Conservation (phyloP, 2,888 invertebrate genomes). For the Lepidochitona cinerea region DNA sequence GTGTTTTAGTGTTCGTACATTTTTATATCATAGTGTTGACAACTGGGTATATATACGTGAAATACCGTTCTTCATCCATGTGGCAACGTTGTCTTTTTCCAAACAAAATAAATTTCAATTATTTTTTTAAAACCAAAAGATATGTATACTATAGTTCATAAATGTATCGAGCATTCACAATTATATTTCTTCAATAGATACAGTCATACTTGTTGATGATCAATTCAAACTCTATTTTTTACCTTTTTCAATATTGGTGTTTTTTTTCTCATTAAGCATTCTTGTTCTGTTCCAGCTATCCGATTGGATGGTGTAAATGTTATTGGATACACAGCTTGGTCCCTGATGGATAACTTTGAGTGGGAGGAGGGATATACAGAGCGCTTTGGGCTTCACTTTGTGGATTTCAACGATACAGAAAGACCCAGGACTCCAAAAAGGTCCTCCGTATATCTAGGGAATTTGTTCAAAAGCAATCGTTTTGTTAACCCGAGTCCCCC, state of each 20-base stretch:
- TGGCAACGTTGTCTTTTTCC: too few species aligned
- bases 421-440: conserved; percentile 79
- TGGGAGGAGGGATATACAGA: conserved; percentile 83
- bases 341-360: conserved; percentile 85
- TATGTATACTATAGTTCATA: not conserved
- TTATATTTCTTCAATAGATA: too few species aligned
- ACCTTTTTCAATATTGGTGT: not conserved
- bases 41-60: too few species aligned
- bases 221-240: not conserved
- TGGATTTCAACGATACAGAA: conserved; percentile 80
- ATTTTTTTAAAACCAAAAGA: not conserved
- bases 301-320: conserved; percentile 54
- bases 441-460: conserved; percentile 70
- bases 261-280: not conserved
- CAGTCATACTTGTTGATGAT: too few species aligned
- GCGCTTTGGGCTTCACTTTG: conserved; percentile 79
- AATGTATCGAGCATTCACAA: not conserved
- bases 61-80: too few species aligned
- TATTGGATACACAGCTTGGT: conserved; percentile 82
- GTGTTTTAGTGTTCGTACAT: too few species aligned
- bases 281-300: conserved; percentile 35
- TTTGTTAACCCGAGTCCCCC: not conserved
- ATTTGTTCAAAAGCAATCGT: not conserved
- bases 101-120: not conserved
- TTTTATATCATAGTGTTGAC: too few species aligned